Base-by-base conservation (phyloP, 1,140 invertebrate species). In the Saccostrea cuccullata region DNA sequence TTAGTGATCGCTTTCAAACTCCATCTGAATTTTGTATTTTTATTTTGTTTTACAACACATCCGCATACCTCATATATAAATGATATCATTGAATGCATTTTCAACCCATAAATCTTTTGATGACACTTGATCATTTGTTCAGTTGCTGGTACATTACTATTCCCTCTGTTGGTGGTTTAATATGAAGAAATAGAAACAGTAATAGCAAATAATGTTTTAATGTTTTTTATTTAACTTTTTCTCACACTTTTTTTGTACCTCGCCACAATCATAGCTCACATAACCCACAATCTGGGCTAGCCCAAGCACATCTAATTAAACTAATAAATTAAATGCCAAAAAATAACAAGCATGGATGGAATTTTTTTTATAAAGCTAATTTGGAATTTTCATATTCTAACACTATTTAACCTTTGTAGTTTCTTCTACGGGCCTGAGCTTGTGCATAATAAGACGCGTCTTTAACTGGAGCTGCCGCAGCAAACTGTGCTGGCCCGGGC, bases 271-370 rank as follows among this genome's bases (percentile, higher is more conserved):
- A 77, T 26, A 77, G 23, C 70, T 77, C 30, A 77, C 70, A 36
- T 77, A 77, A 26, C 30, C 0, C 23, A 12, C 70, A 77, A 9
- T 40, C 70, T 11, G 70, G 70, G 30, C 23, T 40, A 77, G 70
- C 70, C 70, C 70, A 77, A 77, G 70, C 70, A 77, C 30, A 77
- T 26, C 70, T 77, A 77, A 30, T 77, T 30, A 77, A 26, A 30
- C 70, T 77, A 77, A 77, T 77, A 77, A 26, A 77, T 30, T 36
- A 77, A 30, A 77, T 36, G 70, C 70, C 70, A 77, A 77, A 77
- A 64, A 77, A 77, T 77, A 77, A 77, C 70, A 77, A 77, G 70
- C 70, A 77, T 77, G 70, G 70, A 77, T 77, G 70, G 70, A 77
- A 77, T 77, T 77, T 77, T 36, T 36, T 30, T 77, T 30, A 77